These are phyloP conservation scores for Morone saxatilis DNA, from an alignment of 2,113 vertebrate genomes.

Conservation along the genomic window DNA sequence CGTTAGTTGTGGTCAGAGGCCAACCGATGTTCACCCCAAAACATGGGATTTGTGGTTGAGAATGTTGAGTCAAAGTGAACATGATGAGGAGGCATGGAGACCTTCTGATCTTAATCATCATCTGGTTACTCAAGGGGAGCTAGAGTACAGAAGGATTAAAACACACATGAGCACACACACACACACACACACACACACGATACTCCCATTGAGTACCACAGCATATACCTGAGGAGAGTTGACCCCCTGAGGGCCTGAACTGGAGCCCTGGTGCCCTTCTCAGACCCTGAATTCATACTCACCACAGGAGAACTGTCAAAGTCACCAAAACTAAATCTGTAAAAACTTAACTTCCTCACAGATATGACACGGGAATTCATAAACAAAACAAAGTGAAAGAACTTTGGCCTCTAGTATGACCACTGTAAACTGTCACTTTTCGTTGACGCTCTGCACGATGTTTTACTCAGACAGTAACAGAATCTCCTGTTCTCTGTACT, in stretches of 20 bases:
- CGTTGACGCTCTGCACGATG: neutral
- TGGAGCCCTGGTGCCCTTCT: slow-evolving; percentile 13
- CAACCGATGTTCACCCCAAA: slow-evolving; percentile 37
- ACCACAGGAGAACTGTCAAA: slow-evolving; percentile 50
- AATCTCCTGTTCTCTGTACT: slow-evolving; percentile 16
- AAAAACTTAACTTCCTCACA: slow-evolving; percentile 17
- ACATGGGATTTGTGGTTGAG: slow-evolving; percentile 42
- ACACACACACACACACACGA: slow-evolving; percentile 13
- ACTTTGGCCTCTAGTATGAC: neutral
- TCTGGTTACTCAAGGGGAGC: slow-evolving; percentile 66
- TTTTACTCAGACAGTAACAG: slow-evolving; percentile 7
- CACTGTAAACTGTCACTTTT: neutral
- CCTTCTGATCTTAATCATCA: slow-evolving; percentile 75
- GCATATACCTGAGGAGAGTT: slow-evolving; percentile 46
- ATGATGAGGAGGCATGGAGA: slow-evolving; percentile 63
- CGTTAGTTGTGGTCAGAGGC: slow-evolving; percentile 61
- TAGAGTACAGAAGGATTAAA: slow-evolving; percentile 42
- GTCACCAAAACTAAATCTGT: slow-evolving; percentile 38
- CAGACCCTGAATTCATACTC: slow-evolving; percentile 21
- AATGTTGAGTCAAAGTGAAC: slow-evolving; percentile 59
- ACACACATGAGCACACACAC: slow-evolving; percentile 13
- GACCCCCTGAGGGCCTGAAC: slow-evolving; percentile 22
- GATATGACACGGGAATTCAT: slow-evolving; percentile 28
- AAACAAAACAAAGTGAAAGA: slow-evolving; percentile 42
- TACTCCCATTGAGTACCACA: slow-evolving; percentile 36